phyloP scores from a whole-genome alignment of 2,113 vertebrate genomes.

The Oncorhynchus keta region DNA sequence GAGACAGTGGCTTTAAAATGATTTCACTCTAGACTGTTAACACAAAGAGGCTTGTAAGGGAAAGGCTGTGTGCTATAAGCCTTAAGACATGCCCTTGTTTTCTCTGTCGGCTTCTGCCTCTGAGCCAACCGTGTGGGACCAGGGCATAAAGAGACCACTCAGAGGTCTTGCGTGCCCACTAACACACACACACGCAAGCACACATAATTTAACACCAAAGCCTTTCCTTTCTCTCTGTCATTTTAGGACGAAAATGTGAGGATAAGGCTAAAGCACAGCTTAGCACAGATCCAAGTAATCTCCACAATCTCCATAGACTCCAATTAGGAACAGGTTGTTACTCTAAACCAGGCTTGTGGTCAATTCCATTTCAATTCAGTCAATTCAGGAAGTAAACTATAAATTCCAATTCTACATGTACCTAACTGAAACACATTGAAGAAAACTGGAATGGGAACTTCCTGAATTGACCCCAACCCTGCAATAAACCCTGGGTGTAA shows the following conservation, averaged over 20 bases:
- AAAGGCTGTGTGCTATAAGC: constrained; percentile 43
- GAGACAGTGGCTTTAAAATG: too few relatives aligned
- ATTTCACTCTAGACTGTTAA: not conserved
- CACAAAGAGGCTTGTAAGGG: constrained; percentile 15
- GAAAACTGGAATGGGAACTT: too few relatives aligned
- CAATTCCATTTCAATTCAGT: too few relatives aligned
- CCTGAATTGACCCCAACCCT: too few relatives aligned
- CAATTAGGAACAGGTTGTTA: too few relatives aligned
- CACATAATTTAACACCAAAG: constrained; percentile 6
- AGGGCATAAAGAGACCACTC: constrained; percentile 66
- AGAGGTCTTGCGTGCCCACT: constrained; percentile 26
- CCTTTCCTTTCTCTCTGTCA: constrained; percentile 10
- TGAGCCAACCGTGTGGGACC: constrained; percentile 61
- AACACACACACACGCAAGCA: not conserved
- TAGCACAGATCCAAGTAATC: not conserved
- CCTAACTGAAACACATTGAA: too few relatives aligned
- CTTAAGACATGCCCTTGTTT: constrained; percentile 65
- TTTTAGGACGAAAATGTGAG: constrained; percentile 40
- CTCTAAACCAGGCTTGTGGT: too few relatives aligned
- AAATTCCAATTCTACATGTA: too few relatives aligned
- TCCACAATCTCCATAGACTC: not conserved
- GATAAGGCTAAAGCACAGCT: not conserved
- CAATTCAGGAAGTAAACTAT: too few relatives aligned
- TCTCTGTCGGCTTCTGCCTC: constrained; percentile 54
- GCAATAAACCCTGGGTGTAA: too few relatives aligned